Evolutionary conservation across 2,797 vertebrate genomes (phyloP).

Genomic region (Enteromius mattozi): DNA sequence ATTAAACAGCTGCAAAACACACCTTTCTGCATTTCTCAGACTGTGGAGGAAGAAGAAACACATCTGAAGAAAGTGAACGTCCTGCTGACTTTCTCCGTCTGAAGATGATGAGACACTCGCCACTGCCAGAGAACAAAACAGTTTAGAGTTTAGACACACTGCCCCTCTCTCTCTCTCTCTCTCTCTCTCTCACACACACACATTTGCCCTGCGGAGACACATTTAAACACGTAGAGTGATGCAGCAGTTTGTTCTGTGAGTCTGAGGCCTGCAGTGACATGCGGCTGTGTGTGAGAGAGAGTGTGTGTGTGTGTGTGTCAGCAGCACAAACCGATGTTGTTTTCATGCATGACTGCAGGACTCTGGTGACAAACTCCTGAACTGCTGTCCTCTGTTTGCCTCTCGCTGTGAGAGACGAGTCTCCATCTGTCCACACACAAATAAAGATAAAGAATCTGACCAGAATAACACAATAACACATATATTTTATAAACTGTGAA

Average conservation of each 20-base stretch:
- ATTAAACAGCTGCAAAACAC: conserved; percentile 62
- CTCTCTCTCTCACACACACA: too few species aligned
- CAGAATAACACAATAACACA: not conserved
- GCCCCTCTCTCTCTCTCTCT: too few species aligned
- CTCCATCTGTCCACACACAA: not conserved
- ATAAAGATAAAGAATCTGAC: not conserved
- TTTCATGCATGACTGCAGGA: conserved; percentile 80
- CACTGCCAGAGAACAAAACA: not conserved
- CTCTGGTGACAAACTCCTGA: conserved; percentile 67
- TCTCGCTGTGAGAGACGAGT: conserved; percentile 61
- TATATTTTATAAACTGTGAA: too few species aligned
- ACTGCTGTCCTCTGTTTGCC: conserved; percentile 66
- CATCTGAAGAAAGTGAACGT: conserved; percentile 37
- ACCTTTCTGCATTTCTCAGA: conserved; percentile 36
- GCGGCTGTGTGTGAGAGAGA: conserved; percentile 60
- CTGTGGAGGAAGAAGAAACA: not conserved
- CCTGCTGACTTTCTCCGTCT: conserved; percentile 45
- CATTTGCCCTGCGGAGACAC: not conserved
- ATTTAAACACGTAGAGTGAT: conserved; percentile 2
- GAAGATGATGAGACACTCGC: conserved; percentile 34
- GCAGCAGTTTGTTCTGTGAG: conserved; percentile 13
- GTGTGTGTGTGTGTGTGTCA: conserved; percentile 64
- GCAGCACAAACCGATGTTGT: conserved; percentile 66
- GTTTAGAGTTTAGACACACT: too few species aligned
- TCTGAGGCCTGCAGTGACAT: conserved; percentile 27